Percentiles rank a stretch among this genome's conserved stretches.
Conservation (phyloP, 92 coral and sea anemone genomes). For the Epizoanthus scotinus region DNA sequence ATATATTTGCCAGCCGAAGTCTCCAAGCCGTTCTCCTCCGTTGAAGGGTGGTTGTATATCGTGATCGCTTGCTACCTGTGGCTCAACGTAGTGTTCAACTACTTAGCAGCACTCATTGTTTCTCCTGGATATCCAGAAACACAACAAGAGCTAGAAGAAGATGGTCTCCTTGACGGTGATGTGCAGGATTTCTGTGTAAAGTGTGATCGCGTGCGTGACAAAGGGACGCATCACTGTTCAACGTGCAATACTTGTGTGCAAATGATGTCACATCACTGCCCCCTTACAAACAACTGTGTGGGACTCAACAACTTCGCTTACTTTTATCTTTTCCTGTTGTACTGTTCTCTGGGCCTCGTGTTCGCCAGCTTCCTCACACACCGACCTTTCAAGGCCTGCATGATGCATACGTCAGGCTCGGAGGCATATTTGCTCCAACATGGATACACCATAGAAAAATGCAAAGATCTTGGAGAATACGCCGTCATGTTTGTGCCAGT, state of each 20-base stretch:
- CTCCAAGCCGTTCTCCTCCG: slow-evolving; percentile 68
- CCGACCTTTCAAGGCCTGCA: slow-evolving; percentile 80
- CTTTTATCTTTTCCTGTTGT: slow-evolving; percentile 77
- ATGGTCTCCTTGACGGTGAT: slow-evolving; percentile 52
- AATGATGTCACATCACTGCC: slow-evolving; percentile 99
- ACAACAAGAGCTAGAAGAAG: slow-evolving; percentile 78
- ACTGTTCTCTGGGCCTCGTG: slow-evolving; percentile 77
- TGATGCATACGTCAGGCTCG: slow-evolving; percentile 54
- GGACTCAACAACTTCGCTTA: slow-evolving; percentile 87
- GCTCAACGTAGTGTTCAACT: slow-evolving; percentile 93
- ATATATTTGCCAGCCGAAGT: slow-evolving; percentile 86
- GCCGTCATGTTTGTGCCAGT: slow-evolving; percentile 90
- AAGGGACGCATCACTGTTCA: slow-evolving; percentile 93
- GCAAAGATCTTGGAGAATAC: slow-evolving; percentile 89
- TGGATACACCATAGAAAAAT: slow-evolving; percentile 54
- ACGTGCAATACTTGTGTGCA: slow-evolving; percentile 86
- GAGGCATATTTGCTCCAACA: slow-evolving; percentile 21
- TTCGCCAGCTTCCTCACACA: slow-evolving; percentile 76
- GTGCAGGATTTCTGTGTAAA: slow-evolving; percentile 74
- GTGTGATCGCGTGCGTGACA: slow-evolving; percentile 79
- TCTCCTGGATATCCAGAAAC: slow-evolving; percentile 93
- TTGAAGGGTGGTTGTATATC: slow-evolving; percentile 71
- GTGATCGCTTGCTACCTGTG: slow-evolving; percentile 83
- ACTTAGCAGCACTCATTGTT: slow-evolving; percentile 85
- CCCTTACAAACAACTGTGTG: slow-evolving; percentile 97